Conservation (phyloP, 2,888 invertebrate genomes). For the Dicyrtomina minuta region DNA sequence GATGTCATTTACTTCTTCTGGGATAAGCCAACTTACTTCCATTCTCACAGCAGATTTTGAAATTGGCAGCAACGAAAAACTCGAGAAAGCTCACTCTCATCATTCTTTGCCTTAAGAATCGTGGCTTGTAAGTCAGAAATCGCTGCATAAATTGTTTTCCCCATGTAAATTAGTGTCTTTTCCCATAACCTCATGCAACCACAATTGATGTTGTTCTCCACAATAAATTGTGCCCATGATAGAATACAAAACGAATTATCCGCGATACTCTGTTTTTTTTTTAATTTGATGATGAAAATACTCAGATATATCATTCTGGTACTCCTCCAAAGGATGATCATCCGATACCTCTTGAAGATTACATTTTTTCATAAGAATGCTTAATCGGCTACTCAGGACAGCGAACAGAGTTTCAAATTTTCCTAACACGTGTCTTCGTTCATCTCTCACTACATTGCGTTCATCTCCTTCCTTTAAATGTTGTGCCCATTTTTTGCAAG, state of each 20-base stretch:
- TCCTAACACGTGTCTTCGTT: not conserved
- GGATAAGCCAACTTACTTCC: conserved; percentile 19
- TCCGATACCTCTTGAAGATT: not conserved
- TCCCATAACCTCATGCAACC: not conserved
- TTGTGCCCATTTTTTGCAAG: conserved; percentile 9
- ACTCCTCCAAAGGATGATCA: not conserved
- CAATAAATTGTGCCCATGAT: conserved; percentile 13
- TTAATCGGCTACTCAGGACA: conserved; percentile 12
- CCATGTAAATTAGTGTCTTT: conserved; percentile 1
- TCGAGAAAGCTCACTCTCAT: not conserved
- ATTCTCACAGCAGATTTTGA: conserved; percentile 24
- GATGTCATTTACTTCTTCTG: not conserved
- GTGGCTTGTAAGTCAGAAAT: not conserved
- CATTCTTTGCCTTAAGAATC: conserved; percentile 1
- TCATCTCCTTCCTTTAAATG: conserved; percentile 27
- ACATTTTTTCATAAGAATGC: conserved; percentile 1
- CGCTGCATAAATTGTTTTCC: conserved; percentile 12
- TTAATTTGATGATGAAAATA: conserved; percentile 10
- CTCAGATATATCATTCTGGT: too few species aligned
- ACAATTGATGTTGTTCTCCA: conserved; percentile 23
- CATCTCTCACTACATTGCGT: not conserved
- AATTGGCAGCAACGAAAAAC: conserved; percentile 25
- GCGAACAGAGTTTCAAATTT: conserved; percentile 1
- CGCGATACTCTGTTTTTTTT: not conserved
- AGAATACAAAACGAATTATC: conserved; percentile 20